Percentiles rank a stretch among this genome's conserved stretches.
Conservation (phyloP, 2,797 vertebrate genomes). For the Momotus momota region DNA sequence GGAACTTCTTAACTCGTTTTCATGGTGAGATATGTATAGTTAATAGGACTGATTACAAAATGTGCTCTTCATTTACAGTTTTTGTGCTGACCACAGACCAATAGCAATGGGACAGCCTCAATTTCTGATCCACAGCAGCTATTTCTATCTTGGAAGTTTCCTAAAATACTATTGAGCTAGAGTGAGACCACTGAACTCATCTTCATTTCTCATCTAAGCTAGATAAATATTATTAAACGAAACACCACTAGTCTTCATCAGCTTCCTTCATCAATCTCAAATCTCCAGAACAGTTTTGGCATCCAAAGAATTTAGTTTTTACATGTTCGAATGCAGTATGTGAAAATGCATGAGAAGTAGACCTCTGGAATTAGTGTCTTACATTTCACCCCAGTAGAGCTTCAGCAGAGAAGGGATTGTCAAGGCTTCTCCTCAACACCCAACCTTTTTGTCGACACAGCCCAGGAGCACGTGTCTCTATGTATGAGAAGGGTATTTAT, state of each 20-base stretch:
- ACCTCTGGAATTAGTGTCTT: background rate
- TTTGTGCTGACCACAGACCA: background rate
- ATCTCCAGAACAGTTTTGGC: background rate
- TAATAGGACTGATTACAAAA: background rate
- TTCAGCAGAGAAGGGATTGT: background rate
- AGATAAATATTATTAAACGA: background rate
- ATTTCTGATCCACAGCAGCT: slow-evolving; percentile 15
- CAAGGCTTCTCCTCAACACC: background rate
- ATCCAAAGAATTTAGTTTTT: background rate
- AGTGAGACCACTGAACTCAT: background rate
- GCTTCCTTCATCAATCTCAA: background rate
- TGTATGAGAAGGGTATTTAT: background rate
- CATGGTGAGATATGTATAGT: background rate
- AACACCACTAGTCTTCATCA: background rate
- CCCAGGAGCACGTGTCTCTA: background rate
- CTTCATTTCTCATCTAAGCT: background rate
- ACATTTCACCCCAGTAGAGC: background rate
- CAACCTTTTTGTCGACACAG: background rate
- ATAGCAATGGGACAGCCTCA: background rate
- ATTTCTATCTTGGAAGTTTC: slow-evolving; percentile 26
- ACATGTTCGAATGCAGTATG: background rate
- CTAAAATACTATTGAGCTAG: slow-evolving; percentile 1
- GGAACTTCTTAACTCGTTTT: background rate
- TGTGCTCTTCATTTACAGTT: background rate
- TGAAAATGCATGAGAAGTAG: background rate